Evolutionary conservation across 2,888 invertebrate species (phyloP).

Genomic region (Amphiduros pacificus): DNA sequence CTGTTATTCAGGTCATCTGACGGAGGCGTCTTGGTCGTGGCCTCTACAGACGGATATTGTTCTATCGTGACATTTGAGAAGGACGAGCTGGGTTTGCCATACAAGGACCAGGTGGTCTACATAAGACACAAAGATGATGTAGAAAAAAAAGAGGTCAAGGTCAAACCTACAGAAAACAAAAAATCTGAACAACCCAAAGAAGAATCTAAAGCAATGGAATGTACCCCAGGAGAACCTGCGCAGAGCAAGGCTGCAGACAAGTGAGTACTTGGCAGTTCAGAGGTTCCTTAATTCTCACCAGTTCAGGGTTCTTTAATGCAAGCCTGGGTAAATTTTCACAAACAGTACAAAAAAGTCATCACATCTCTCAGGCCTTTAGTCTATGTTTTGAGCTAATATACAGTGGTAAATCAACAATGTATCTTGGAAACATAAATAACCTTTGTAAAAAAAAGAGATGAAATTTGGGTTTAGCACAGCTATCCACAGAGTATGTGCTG

Average conservation of each 20-base stretch:
- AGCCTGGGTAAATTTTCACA: too few species aligned
- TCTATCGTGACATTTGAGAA: slow-evolving; percentile 77
- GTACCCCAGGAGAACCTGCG: not conserved
- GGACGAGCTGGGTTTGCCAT: slow-evolving; percentile 72
- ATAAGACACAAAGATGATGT: slow-evolving; percentile 4
- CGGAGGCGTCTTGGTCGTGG: slow-evolving; percentile 74
- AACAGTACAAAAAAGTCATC: too few species aligned
- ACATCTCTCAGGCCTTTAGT: too few species aligned
- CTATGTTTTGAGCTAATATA: too few species aligned
- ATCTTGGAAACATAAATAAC: not conserved
- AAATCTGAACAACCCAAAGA: not conserved
- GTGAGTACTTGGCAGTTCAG: too few species aligned
- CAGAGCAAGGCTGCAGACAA: too few species aligned
- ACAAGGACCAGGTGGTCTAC: slow-evolving; percentile 41
- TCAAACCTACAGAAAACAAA: not conserved
- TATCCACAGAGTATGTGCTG: not conserved
- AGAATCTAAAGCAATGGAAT: not conserved
- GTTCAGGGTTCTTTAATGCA: too few species aligned
- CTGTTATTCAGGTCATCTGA: slow-evolving; percentile 69
- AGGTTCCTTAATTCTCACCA: too few species aligned
- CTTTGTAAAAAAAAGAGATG: not conserved
- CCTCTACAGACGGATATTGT: slow-evolving; percentile 89
- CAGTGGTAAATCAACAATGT: too few species aligned
- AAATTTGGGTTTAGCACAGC: too few species aligned
- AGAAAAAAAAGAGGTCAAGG: not conserved